Base-by-base conservation (phyloP, 1,140 invertebrate genomes). In the Sipha flava region DNA sequence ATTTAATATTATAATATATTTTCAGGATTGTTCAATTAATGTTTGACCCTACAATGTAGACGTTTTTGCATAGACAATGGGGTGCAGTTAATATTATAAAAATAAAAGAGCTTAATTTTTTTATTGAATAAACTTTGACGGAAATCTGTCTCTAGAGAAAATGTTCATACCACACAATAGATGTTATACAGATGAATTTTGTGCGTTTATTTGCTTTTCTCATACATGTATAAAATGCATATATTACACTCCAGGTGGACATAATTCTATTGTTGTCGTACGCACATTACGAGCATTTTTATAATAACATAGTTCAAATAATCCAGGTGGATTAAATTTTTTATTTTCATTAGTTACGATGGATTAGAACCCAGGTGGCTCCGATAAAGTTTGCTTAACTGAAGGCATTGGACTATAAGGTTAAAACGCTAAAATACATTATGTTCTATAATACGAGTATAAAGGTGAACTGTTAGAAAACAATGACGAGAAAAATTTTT, bases 231-330 rank as follows among this genome's bases (percentile, higher is more conserved):
- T 68, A 45, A 45, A 68, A 68, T 68, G 26, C 64, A 68, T 68
- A 68, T 68, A 68, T 68, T 68, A 68, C 40, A 68, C 40, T 70
- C 66, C 66, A 70, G 66, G 66, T 70, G 66, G 40, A 70, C 66
- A 43, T 47, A 29, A 29, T 45, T 70, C 40, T 29, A 70, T 70
- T 70, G 66, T 70, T 70, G 66, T 70, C 66, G 29, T 43, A 29
- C 43, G 66, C 66, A 29, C 43, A 47, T 70, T 70, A 70, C 21
- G 66, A 70, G 23, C 40, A 47, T 47, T 70, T 70, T 70, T 45
- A 70, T 70, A 70, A 70, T 70, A 70, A 70, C 40, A 47, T 70
- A 70, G 40, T 70, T 70, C 66, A 29, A 70, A n/a, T n/a, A n/a
- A 29, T n/a, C 66, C 66, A 70, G 66, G 40, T 70, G 66, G 66